phyloP scores from a whole-genome alignment of 2,113 vertebrate genomes.

The Climacteris rufus region DNA sequence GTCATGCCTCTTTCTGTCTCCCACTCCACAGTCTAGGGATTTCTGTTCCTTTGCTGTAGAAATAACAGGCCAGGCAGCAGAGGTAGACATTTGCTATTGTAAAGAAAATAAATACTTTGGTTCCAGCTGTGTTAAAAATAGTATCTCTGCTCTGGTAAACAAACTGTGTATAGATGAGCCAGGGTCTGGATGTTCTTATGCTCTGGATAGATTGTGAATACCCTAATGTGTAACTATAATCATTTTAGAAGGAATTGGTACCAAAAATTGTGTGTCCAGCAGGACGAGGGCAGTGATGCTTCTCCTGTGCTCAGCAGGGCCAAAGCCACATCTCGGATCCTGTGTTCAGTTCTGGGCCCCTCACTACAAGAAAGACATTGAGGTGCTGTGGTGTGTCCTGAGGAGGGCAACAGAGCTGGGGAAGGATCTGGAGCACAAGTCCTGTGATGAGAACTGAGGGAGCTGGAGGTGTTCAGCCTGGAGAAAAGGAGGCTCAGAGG shows the following conservation, averaged over 20 bases:
- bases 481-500: not conserved
- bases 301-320: rapidly evolving
- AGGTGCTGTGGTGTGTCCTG: not conserved
- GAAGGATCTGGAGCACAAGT: not conserved
- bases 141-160: not conserved
- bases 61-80: not conserved
- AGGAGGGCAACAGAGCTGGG: not conserved
- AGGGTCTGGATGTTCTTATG: not conserved
- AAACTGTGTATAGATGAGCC: not conserved
- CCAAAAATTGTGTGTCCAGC: not conserved
- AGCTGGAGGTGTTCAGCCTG: not conserved
- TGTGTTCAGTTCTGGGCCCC: not conserved
- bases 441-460: not conserved
- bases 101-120: not conserved
- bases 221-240: not conserved
- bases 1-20: not conserved
- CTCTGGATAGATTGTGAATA: not conserved
- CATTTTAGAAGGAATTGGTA: not conserved
- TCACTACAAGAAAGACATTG: not conserved
- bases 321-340: not conserved
- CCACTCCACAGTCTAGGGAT: not conserved
- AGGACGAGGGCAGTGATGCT: not conserved
- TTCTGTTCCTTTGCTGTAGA: not conserved
- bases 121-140: not conserved
- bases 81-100: not conserved